Conservation (phyloP, 1,140 invertebrate species). For the Drosophila navojoa region DNA sequence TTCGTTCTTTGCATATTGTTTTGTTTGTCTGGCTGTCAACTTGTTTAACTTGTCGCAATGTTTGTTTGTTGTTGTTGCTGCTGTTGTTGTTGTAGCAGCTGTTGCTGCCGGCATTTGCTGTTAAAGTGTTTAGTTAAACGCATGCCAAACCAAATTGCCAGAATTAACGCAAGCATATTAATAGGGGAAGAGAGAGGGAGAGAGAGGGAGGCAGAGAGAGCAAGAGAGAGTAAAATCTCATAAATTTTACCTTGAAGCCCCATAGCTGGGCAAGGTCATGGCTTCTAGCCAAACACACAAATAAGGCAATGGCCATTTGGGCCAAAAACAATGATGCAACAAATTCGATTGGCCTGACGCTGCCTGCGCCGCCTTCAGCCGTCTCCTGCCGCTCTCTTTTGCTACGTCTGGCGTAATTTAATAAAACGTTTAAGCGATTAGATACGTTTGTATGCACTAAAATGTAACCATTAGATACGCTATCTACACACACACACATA, state of each 20-base stretch:
- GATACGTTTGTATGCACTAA: conserved; percentile 83
- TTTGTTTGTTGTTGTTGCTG: conserved; percentile 14
- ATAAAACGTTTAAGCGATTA: conserved; percentile 83
- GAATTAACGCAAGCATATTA: not conserved
- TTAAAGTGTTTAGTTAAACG: conserved; percentile 32
- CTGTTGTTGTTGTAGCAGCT: conserved; percentile 13
- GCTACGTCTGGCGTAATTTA: conserved; percentile 79
- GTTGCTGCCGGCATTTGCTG: conserved; percentile 29
- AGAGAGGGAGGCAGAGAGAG: not conserved
- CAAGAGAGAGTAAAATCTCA: conserved; percentile 18
- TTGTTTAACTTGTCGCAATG: conserved; percentile 51
- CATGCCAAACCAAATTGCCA: conserved; percentile 31
- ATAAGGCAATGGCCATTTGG: conserved; percentile 40
- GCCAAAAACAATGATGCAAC: conserved; percentile 56
- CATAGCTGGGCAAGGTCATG: conserved; percentile 36
- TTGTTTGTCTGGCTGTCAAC: conserved; percentile 43
- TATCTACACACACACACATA: conserved; percentile 62
- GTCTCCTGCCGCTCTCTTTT: not conserved
- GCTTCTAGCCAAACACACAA: conserved; percentile 29
- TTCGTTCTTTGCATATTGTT: conserved; percentile 46
- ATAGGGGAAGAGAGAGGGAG: not conserved
- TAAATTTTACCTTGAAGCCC: conserved; percentile 47
- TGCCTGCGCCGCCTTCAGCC: not conserved
- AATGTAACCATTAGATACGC: conserved; percentile 82
- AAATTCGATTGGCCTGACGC: conserved; percentile 44